These are phyloP conservation scores for Stichodactyla mertensii DNA, from an alignment of 64 coral and sea anemone species.

Conservation along the genomic window DNA sequence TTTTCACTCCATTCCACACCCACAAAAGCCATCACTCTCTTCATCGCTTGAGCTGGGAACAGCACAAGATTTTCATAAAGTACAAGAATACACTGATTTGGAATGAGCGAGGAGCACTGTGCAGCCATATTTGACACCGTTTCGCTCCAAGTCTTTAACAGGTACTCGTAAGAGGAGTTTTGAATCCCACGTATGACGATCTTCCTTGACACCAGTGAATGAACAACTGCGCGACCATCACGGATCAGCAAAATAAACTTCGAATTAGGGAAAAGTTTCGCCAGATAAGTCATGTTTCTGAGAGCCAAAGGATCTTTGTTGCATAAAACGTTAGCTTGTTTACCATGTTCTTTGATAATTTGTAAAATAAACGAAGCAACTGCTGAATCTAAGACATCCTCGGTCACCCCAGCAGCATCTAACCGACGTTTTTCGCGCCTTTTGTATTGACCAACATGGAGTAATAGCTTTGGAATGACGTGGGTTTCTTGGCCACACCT, in stretches of 20 bases:
- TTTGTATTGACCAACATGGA: conserved; percentile 46
- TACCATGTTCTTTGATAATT: conserved; percentile 68
- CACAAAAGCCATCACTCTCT: conserved; percentile 67
- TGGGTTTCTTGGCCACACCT: conserved; percentile 94
- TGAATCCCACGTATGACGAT: conserved; percentile 64
- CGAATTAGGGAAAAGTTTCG: conserved; percentile 74
- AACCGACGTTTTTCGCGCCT: conserved; percentile 37
- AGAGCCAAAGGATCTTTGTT: conserved; percentile 93
- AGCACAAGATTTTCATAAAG: conserved; percentile 83
- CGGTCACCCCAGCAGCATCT: conserved; percentile 63
- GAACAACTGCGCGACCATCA: conserved; percentile 81
- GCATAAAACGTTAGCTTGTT: conserved; percentile 52
- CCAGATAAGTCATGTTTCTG: conserved; percentile 83
- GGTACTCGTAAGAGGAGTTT: conserved; percentile 32
- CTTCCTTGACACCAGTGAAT: conserved; percentile 73
- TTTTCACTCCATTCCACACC: conserved; percentile 70
- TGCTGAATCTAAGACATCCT: conserved; percentile 65
- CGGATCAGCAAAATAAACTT: conserved; percentile 91
- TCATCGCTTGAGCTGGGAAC: conserved; percentile 51
- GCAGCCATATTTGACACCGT: conserved; percentile 52
- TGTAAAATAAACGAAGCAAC: conserved; percentile 73
- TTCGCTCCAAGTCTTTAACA: conserved; percentile 67
- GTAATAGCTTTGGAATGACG: conserved; percentile 83
- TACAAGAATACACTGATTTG: conserved; percentile 51
- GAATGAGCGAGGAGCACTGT: conserved; percentile 57